phyloP scores from a whole-genome alignment of 2,797 vertebrate species.

The Anabas testudineus region DNA sequence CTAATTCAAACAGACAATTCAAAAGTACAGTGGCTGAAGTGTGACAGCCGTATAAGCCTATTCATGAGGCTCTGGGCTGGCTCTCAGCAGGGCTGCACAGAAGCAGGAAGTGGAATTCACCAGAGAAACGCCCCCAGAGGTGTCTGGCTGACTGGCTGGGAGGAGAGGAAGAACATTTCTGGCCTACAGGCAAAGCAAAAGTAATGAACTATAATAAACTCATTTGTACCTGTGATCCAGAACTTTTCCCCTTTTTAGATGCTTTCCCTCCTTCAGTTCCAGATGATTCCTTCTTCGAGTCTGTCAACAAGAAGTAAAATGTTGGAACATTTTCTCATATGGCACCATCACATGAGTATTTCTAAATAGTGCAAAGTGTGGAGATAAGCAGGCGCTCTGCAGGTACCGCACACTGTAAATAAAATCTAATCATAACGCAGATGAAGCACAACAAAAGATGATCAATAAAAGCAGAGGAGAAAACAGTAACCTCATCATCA shows the following conservation, averaged over 20 bases:
- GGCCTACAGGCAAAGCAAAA: conserved; percentile 66
- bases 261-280: conserved; percentile 97
- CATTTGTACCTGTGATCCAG: conserved; percentile 94
- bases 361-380: conserved; percentile 34
- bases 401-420: conserved; percentile 58
- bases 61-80: conserved; percentile 66
- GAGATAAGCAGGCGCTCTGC: background rate
- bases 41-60: conserved; percentile 74
- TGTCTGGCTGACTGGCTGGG: conserved; percentile 64
- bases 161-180: conserved; percentile 61
- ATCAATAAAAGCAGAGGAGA: conserved; percentile 76
- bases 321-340: conserved; percentile 26
- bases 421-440: conserved; percentile 41
- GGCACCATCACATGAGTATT: conserved; percentile 29
- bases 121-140: conserved; percentile 83
- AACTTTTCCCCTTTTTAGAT: conserved; percentile 95
- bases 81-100: conserved; percentile 69
- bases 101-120: conserved; percentile 83
- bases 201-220: conserved; percentile 64
- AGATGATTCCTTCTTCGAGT: conserved; percentile 98
- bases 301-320: conserved; percentile 81
- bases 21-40: conserved; percentile 63
- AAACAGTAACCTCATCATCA: conserved; percentile 74
- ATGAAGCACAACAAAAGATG: conserved; percentile 77
- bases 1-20: conserved; percentile 61